A percentile compares a stretch with the other conserved stretches of the same genome.
These are phyloP conservation scores for Cygnus atratus DNA, from an alignment of 2,113 vertebrate species.

Conservation along the genomic window DNA sequence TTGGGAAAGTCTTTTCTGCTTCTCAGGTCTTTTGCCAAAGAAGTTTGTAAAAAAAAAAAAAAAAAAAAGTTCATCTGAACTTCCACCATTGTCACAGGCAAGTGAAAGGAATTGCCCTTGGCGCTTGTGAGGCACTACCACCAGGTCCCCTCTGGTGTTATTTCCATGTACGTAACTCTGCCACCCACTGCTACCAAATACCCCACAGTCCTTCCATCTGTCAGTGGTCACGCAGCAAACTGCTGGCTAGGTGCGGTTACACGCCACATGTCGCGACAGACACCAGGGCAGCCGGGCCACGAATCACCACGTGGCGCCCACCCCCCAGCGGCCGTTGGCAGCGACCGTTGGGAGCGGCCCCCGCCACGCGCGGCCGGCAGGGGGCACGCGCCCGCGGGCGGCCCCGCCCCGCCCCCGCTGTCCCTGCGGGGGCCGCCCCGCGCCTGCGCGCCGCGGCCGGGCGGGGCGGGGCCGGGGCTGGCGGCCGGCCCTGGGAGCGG, in stretches of 20 bases:
- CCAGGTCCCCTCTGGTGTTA: neutral
- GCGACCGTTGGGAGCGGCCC: too few relatives aligned
- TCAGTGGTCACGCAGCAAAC: neutral
- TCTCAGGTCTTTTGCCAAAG: neutral
- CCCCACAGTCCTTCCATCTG: neutral
- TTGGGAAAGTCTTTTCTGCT: neutral
- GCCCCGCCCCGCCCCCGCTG: too few relatives aligned
- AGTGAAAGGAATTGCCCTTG: rapidly evolving
- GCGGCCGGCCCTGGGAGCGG: too few relatives aligned
- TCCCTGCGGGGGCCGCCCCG: too few relatives aligned
- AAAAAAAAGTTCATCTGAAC: neutral
- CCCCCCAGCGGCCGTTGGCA: too few relatives aligned
- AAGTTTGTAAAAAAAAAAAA: neutral
- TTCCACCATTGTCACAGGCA: neutral
- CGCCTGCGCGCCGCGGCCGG: too few relatives aligned
- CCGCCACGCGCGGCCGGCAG: too few relatives aligned
- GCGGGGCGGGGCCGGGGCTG: too few relatives aligned
- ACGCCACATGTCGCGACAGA: neutral
- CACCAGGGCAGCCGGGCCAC: too few relatives aligned
- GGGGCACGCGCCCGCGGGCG: too few relatives aligned
- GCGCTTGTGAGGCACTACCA: neutral
- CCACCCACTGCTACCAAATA: neutral
- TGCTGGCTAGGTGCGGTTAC: neutral
- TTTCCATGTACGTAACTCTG: neutral
- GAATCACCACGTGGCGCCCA: too few relatives aligned